Evolutionary conservation across 2,113 vertebrate species (phyloP).

Genomic region (Epinephelus fuscoguttatus): DNA sequence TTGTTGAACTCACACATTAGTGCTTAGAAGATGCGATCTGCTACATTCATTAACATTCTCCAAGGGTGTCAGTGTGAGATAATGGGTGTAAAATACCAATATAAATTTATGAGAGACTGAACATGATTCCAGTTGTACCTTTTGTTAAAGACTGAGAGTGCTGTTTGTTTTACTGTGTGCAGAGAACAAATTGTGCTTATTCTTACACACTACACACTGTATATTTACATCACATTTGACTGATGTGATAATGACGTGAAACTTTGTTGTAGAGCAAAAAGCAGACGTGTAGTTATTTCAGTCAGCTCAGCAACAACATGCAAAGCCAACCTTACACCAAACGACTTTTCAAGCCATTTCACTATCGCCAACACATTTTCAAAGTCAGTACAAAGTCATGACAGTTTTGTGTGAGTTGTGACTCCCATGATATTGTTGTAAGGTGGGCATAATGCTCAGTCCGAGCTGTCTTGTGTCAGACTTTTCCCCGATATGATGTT

Average conservation of each 20-base stretch:
- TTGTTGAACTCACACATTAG: constrained; percentile 14
- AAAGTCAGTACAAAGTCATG: too few species aligned
- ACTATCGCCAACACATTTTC: too few species aligned
- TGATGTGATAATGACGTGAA: background rate
- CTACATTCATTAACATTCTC: constrained; percentile 45
- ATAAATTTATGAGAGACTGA: constrained; percentile 65
- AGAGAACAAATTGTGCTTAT: background rate
- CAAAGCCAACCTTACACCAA: too few species aligned
- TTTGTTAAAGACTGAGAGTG: background rate
- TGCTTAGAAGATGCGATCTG: constrained; percentile 1
- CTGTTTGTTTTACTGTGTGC: constrained; percentile 38
- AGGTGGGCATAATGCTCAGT: too few species aligned
- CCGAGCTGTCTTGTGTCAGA: too few species aligned
- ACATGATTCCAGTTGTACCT: constrained; percentile 18
- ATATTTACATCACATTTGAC: background rate
- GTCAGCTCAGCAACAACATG: too few species aligned
- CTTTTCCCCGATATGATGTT: too few species aligned
- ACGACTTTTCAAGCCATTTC: too few species aligned
- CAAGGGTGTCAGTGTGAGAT: constrained; percentile 40
- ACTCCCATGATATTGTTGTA: too few species aligned
- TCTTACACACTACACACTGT: background rate
- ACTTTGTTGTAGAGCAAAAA: too few species aligned
- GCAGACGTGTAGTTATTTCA: too few species aligned
- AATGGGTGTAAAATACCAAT: constrained; percentile 57
- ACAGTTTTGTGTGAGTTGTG: too few species aligned